Conservation (phyloP, 2,888 invertebrate species). For the Lordiphosa andalusiaca region DNA sequence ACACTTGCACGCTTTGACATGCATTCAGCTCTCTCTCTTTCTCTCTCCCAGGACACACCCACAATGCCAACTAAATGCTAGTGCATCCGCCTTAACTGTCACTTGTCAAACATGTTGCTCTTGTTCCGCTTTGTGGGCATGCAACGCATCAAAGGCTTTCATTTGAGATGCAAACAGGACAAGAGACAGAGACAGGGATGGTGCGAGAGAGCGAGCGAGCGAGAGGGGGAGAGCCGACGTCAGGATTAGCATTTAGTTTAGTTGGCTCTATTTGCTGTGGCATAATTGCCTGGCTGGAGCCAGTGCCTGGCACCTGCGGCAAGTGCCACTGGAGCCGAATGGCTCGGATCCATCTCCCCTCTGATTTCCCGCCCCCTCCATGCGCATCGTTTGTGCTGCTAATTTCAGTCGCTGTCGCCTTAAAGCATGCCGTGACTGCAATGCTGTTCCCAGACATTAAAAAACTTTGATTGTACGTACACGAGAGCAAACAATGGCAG, state of each 20-base stretch:
- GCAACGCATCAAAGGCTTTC: conserved; percentile 34
- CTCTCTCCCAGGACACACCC: conserved; percentile 12
- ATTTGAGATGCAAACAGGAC: conserved; percentile 5
- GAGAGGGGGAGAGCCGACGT: conserved; percentile 16
- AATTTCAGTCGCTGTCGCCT: conserved; percentile 45
- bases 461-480: conserved; percentile 46
- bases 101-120: conserved; percentile 52
- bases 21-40: no score
- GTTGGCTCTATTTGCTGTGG: conserved; percentile 33
- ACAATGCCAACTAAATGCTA: conserved; percentile 1
- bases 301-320: conserved; percentile 20
- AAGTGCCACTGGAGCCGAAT: conserved; percentile 28
- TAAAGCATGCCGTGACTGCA: conserved; percentile 29
- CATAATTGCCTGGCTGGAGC: conserved; percentile 11
- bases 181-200: not conserved
- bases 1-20: no score
- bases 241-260: conserved; percentile 43
- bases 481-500: conserved; percentile 17
- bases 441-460: conserved; percentile 24
- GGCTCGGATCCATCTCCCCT: conserved; percentile 3
- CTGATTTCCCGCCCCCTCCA: not conserved
- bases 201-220: conserved; percentile 1
- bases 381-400: conserved; percentile 24
- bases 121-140: conserved; percentile 46
- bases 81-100: conserved; percentile 33